These are phyloP conservation scores for Drosophila nannoptera DNA, from an alignment of 1,140 invertebrate species.

Conservation along the genomic window DNA sequence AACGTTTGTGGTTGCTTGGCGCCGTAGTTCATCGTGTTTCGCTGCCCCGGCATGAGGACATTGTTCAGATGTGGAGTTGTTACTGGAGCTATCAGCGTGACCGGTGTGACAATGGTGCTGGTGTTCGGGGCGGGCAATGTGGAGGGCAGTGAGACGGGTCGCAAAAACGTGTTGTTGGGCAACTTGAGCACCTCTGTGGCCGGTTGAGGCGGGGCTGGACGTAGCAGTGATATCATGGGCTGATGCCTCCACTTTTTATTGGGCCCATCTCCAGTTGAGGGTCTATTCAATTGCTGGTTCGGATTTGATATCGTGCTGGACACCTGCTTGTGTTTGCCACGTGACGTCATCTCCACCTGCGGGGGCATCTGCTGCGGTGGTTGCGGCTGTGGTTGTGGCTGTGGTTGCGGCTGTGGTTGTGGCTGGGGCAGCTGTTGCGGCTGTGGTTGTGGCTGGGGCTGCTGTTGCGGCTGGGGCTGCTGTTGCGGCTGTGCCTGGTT, in stretches of 20 bases:
- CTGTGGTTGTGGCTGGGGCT: conserved; percentile 5
- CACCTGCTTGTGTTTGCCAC: conserved; percentile 19
- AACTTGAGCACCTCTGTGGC: conserved; percentile 55
- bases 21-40: conserved; percentile 35
- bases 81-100: conserved; percentile 31
- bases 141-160: conserved; percentile 50
- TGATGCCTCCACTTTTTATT: conserved; percentile 47
- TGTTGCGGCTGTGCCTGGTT: not conserved
- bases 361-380: conserved; percentile 3
- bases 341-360: not conserved
- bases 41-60: conserved; percentile 30
- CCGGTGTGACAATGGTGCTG: conserved; percentile 29
- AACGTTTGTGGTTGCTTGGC: conserved; percentile 30
- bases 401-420: not conserved
- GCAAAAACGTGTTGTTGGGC: conserved; percentile 54
- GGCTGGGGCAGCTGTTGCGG: conserved; percentile 1
- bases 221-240: conserved; percentile 42
- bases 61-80: conserved; percentile 43
- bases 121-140: conserved; percentile 32
- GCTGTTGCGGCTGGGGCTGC: not conserved
- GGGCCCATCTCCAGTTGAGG: not conserved
- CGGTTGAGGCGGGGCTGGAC: conserved; percentile 15
- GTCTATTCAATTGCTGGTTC: conserved; percentile 13
- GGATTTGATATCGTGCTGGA: not conserved
- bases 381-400: not conserved